Base-by-base conservation (phyloP, 2,797 vertebrate genomes). In the Liparis tanakae region DNA sequence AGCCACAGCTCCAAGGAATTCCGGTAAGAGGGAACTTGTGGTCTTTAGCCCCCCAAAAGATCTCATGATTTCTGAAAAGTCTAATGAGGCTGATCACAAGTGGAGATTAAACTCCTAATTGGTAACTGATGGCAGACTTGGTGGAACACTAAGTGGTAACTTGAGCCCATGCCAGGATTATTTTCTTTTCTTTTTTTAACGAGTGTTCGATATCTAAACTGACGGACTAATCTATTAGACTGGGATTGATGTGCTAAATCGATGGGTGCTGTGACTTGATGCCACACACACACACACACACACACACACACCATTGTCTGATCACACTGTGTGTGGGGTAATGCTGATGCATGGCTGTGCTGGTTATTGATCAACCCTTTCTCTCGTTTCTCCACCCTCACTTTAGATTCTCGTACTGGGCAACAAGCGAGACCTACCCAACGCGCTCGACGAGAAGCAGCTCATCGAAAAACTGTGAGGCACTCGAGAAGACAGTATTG, bases 391-490 rank as follows among this genome's bases (percentile, higher is more conserved):
- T 39, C 55, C 1, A 20, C 12, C 22, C 12, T 3, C 9, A 4
- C 75, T 80, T 90, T 85, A 99, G 98, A 96, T 99, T 88, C 93
- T 99, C 91, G 97, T 99, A 72, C 96, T 99, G 73, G 98, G 98
- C 81, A 99, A 99, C 94, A 99, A 99, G 89, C 94, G 97, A 92
- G 98, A 99, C 86, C 95, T 99, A 34, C 91, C 96, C 71, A 96
- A 94, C 73, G 97, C 98, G 39, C 93, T 99, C 89, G 98, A 99
- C 89, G 98, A 99, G 93, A 99, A 99, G 95, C 97, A 99, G 88
- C 96, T 99, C 78, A 99, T 99, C 92, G 98, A 99, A 92, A 98
- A 98, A 95, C 98, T 99, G 98, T 99, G 94, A 93, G 97, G 12
- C 43, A 13, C 41, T 58, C 3, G 3, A 18, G 2, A 71, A n/a